Evolutionary conservation across 2,797 vertebrate genomes (phyloP).

Genomic region (Kryptolebias ocellatus): DNA sequence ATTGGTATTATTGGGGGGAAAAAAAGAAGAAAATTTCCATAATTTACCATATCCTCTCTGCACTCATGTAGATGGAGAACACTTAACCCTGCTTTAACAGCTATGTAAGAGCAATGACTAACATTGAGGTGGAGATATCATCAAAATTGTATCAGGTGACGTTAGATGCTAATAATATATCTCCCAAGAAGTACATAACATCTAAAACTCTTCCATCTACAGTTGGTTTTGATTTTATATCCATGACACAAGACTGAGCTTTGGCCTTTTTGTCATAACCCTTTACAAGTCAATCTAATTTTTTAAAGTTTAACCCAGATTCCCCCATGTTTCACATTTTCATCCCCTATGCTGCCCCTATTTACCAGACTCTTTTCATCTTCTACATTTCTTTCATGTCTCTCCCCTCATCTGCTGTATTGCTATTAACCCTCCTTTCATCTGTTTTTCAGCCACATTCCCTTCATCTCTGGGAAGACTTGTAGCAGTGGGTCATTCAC

Average conservation of each 20-base stretch:
- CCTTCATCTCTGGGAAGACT: conserved; percentile 41
- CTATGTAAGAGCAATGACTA: neutral
- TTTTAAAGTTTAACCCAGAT: conserved; percentile 19
- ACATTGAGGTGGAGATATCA: neutral
- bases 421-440: conserved; percentile 60
- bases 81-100: conserved; percentile 5
- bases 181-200: neutral
- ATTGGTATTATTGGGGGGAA: neutral
- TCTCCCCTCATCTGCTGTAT: conserved; percentile 26
- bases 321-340: conserved; percentile 25
- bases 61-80: neutral
- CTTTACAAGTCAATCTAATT: neutral
- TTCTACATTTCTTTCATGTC: conserved; percentile 34
- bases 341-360: conserved; percentile 31
- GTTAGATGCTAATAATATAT: neutral
- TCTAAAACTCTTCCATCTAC: neutral
- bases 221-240: neutral
- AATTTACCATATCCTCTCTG: too few species aligned
- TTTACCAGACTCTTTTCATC: conserved; percentile 55
- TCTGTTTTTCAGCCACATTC: conserved; percentile 47
- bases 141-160: neutral
- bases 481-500: conserved; percentile 33
- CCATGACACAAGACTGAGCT: conserved; percentile 3
- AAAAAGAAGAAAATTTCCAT: too few species aligned
- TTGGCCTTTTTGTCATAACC: neutral